phyloP scores from a whole-genome alignment of 2,113 vertebrate genomes.

The Pogona vitticeps region DNA sequence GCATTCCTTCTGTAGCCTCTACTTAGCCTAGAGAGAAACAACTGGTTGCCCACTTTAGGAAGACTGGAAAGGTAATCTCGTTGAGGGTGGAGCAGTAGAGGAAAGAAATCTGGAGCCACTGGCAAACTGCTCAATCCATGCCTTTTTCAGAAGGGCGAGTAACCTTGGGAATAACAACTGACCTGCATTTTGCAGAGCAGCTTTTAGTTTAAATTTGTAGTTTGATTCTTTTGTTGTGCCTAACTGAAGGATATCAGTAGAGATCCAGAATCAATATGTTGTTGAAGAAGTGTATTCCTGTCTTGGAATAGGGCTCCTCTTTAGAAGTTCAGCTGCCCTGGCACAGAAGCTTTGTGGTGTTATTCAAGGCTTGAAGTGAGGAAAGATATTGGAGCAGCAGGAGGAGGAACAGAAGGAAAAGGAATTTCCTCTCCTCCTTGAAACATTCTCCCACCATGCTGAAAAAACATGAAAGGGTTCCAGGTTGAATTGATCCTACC shows the following conservation, averaged over 20 bases:
- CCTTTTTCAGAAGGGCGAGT: background rate
- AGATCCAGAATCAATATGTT: background rate
- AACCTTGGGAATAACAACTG: background rate
- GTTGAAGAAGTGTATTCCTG: background rate
- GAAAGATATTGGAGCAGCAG: background rate
- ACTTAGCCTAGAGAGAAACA: slow-evolving; percentile 8
- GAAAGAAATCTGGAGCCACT: background rate
- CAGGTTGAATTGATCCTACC: background rate
- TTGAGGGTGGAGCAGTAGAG: accelerated
- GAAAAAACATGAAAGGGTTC: background rate
- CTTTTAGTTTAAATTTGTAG: background rate
- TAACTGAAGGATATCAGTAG: background rate
- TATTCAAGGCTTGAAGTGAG: background rate
- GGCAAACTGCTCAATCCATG: background rate
- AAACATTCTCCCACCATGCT: background rate
- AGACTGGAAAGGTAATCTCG: background rate
- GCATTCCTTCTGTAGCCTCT: slow-evolving; percentile 57
- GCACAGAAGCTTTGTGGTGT: background rate
- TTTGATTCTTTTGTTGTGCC: background rate
- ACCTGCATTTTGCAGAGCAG: background rate
- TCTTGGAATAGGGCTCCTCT: background rate
- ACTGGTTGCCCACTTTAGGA: slow-evolving; percentile 12
- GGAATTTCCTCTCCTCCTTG: too few species aligned
- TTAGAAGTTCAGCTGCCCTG: background rate
- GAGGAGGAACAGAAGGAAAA: background rate